phyloP scores from a whole-genome alignment of 1,140 invertebrate species.

The Euura lappo region DNA sequence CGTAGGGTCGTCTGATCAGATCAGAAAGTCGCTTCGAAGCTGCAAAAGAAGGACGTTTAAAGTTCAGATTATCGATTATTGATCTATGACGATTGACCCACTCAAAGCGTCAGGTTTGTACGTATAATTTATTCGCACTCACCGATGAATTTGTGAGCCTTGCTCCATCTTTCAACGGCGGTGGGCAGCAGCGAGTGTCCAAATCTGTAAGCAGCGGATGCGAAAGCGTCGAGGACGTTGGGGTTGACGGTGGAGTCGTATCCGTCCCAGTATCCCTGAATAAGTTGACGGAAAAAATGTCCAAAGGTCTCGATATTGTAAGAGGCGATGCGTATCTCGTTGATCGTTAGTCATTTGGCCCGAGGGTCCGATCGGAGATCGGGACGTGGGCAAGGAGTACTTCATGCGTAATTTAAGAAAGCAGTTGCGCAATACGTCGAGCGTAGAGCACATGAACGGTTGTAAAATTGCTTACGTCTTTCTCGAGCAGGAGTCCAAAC shows the following conservation, averaged over 20 bases:
- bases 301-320: too few relatives aligned
- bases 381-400: neutral
- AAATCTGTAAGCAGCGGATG: constrained; percentile 88
- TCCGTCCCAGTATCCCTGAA: constrained; percentile 85
- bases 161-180: constrained; percentile 90
- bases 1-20: constrained; percentile 86
- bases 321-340: neutral
- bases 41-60: constrained; percentile 50
- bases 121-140: constrained; percentile 24
- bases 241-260: constrained; percentile 87
- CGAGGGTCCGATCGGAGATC: neutral
- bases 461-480: constrained; percentile 66
- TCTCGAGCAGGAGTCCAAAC: constrained; percentile 83
- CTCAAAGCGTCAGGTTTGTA: too few relatives aligned
- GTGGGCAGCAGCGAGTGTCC: constrained; percentile 89
- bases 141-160: constrained; percentile 92
- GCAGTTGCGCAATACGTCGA: neutral
- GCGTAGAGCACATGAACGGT: neutral
- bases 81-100: too few relatives aligned
- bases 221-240: constrained; percentile 85
- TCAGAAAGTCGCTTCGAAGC: constrained; percentile 89
- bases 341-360: neutral
- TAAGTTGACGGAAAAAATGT: constrained; percentile 18
- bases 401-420: constrained; percentile 14
- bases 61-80: neutral